These are phyloP conservation scores for Trematomus loennbergii DNA, from an alignment of 2,113 vertebrate genomes.

Conservation along the genomic window DNA sequence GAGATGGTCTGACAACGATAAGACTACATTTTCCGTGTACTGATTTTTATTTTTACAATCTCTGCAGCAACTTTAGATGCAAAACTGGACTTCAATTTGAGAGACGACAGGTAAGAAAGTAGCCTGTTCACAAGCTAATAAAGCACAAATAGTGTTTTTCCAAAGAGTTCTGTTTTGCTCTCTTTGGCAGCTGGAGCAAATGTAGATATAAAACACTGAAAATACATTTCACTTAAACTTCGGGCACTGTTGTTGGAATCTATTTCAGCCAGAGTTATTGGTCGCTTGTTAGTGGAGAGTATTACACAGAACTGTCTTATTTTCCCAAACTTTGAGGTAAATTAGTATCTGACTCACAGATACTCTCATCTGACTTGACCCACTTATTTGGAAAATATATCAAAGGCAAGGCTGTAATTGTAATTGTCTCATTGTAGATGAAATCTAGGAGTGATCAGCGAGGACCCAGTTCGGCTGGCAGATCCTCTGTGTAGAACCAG, in stretches of 20 bases:
- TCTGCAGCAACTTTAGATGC: no score
- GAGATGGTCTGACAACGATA: no score
- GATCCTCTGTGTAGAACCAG: conserved; percentile 30
- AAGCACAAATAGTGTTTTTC: no score
- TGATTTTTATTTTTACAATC: no score
- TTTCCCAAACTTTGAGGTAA: conserved; percentile 50
- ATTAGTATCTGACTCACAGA: conserved; percentile 58
- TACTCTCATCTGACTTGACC: conserved; percentile 63
- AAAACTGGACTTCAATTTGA: no score
- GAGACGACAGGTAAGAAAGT: no score
- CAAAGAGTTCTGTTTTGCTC: no score
- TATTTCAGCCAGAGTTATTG: background rate
- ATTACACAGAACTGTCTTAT: conserved; percentile 42
- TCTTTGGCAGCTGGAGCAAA: background rate
- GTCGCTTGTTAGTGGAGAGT: conserved; percentile 6
- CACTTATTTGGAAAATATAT: conserved; percentile 67
- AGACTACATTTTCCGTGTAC: no score
- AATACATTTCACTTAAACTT: conserved; percentile 15
- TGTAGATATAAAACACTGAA: background rate
- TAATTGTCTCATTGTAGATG: conserved; percentile 57
- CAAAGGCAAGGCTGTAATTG: conserved; percentile 52
- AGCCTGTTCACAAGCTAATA: no score
- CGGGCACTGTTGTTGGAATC: background rate
- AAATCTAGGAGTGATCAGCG: conserved; percentile 38
- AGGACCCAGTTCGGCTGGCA: conserved; percentile 28